Evolutionary conservation across 2,888 invertebrate species (phyloP).

Genomic region (Hypolimnas misippus): DNA sequence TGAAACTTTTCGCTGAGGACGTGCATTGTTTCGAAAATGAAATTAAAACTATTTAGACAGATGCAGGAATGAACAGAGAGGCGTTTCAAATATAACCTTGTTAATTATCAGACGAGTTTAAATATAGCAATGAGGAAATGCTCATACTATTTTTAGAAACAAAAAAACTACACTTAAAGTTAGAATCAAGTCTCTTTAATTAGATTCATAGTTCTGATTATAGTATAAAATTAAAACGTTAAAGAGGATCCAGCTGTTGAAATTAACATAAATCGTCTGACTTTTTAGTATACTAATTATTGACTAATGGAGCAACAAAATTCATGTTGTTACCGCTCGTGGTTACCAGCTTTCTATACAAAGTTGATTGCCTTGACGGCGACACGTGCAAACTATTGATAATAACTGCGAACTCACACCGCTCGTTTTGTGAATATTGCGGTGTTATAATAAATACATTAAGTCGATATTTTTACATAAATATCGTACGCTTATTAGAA

Average conservation of each 20-base stretch:
- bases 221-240: not conserved
- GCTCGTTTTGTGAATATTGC: conserved; percentile 23
- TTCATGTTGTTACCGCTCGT: conserved; percentile 14
- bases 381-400: conserved; percentile 47
- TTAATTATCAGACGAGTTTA: not conserved
- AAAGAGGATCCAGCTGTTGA: not conserved
- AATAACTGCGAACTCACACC: conserved; percentile 31
- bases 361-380: conserved; percentile 45
- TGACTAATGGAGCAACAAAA: conserved; percentile 5
- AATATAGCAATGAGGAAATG: not conserved
- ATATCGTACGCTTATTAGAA: not conserved
- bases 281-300: not conserved
- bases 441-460: not conserved
- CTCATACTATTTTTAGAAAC: not conserved
- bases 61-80: not conserved
- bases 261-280: not conserved
- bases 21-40: not conserved
- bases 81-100: not conserved
- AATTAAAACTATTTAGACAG: not conserved
- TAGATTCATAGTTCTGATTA: too few relatives aligned
- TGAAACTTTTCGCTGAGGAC: not conserved
- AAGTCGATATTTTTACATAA: not conserved
- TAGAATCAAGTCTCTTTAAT: too few relatives aligned
- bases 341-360: conserved; percentile 34
- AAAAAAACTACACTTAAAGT: not conserved